Conservation (phyloP, 2,797 vertebrate species). For the Acanthiza pusilla region DNA sequence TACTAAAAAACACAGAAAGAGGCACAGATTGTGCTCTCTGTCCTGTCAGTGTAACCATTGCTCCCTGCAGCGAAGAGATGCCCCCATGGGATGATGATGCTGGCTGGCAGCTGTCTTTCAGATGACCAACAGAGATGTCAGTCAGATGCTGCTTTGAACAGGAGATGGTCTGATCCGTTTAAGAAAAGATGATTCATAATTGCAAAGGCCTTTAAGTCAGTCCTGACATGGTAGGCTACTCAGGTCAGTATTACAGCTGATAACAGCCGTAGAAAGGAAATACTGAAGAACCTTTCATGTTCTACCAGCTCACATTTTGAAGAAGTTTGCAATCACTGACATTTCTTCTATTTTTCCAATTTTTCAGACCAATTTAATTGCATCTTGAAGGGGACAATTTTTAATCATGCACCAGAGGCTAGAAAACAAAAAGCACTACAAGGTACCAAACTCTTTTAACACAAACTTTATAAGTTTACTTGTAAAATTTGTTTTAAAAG, state of each 20-base stretch:
- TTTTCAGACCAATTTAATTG: neutral
- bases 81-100: neutral
- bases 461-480: neutral
- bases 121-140: neutral
- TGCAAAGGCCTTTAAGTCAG: neutral
- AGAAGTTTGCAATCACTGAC: neutral
- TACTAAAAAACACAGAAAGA: neutral
- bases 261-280: neutral
- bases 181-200: neutral
- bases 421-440: neutral
- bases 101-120: neutral
- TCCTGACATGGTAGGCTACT: neutral
- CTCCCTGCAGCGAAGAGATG: neutral
- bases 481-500: neutral
- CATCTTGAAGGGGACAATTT: neutral
- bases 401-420: neutral
- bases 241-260: neutral
- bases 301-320: neutral
- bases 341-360: neutral
- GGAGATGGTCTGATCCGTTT: neutral
- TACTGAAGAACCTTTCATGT: neutral
- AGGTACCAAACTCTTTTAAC: neutral
- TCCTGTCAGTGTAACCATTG: rapidly evolving
- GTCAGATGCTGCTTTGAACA: neutral
- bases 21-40: neutral